Conservation (phyloP, 2,797 vertebrate genomes). For the Tolypeutes matacus region DNA sequence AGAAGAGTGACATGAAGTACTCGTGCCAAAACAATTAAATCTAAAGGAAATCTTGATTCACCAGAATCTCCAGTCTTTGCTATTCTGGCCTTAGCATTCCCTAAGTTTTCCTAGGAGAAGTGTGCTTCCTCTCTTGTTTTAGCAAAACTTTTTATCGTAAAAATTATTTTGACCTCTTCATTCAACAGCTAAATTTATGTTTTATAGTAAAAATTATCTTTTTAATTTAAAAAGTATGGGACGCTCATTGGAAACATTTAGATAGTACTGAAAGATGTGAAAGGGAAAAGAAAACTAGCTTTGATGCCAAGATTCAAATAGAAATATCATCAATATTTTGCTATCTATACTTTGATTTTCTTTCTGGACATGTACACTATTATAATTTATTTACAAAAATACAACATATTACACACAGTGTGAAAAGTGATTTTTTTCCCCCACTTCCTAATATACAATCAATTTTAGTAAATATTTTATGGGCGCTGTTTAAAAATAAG, state of each 20-base stretch:
- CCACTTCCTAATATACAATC: background rate
- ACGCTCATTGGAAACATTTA: background rate
- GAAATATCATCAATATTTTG: background rate
- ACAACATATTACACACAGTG: background rate
- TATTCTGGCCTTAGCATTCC: background rate
- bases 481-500: background rate
- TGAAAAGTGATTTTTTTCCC: background rate
- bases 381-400: background rate
- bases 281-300: background rate
- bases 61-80: background rate
- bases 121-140: background rate
- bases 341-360: background rate
- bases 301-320: background rate
- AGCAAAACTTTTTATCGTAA: background rate
- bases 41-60: background rate
- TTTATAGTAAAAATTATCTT: background rate
- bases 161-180: background rate
- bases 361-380: background rate
- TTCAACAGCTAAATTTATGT: background rate
- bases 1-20: conserved; percentile 42
- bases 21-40: background rate
- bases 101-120: background rate
- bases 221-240: background rate
- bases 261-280: background rate
- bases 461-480: background rate